Base-by-base conservation (phyloP, 2,113 vertebrate genomes). In the Chlamydotis undulata region DNA sequence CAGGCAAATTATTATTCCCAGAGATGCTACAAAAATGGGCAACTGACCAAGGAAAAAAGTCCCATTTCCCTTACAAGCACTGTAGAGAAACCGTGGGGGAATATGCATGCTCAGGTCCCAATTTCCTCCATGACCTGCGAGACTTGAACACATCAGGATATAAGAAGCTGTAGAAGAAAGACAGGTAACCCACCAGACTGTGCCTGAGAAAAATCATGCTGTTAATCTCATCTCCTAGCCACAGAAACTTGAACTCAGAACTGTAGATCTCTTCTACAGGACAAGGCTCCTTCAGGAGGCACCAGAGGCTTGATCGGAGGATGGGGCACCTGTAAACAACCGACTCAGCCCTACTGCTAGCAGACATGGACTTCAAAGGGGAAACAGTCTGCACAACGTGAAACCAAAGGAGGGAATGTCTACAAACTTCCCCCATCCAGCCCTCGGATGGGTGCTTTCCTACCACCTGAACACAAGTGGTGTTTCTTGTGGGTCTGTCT, bases 161-260 rank as follows among this genome's bases (percentile, higher is more conserved):
- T 91, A 98, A 98, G 82, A 99, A 98, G 33, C 98, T 98, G 43
- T 98, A 99, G 2, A 98, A 99, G 16, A 98, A 97, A 26, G 98
- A 99, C 60, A 98, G 97, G 91, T 98, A 99, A 31, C 98, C 98
- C 5, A 98, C 98, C 53, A 99, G 96, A 73, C 98, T 98, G 97
- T 98, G 98, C 33, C 99, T 99, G 79, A 99, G 94, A 53, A 99
- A 97, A 87, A 99, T 98, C 98, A 99, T 98, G 89, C 93, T 98
- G 87, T 98, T 98, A 87, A 99, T 96, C 14, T 98, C 78, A 99
- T 91, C 41, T 98, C 97, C 69, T 97, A 89, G 70, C 98, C 96
- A 98, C 98, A 99, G 9, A 98, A 68, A 99, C 98, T 43, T 3
- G 98, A 99, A 60, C 90, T 89, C 39, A 99, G 98, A 93, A 98